Conservation (phyloP, 2,113 vertebrate species). For the Catharus minimus region DNA sequence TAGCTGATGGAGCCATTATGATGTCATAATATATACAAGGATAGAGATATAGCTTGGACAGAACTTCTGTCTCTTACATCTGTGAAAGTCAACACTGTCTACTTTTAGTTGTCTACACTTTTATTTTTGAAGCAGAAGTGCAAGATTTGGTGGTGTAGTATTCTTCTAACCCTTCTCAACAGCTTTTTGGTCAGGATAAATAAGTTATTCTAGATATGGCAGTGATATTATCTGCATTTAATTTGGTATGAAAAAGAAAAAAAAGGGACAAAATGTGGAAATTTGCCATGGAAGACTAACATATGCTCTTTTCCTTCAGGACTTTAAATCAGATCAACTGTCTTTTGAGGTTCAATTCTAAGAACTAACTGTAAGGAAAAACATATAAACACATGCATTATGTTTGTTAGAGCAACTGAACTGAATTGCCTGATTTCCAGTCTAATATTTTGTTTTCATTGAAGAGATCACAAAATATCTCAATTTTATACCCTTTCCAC, state of each 20-base stretch:
- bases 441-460: not conserved
- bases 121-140: not conserved
- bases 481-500: not conserved
- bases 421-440: not conserved
- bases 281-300: not conserved
- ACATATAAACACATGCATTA: not conserved
- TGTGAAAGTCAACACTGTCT: not conserved
- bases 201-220: not conserved
- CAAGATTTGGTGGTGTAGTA: not conserved
- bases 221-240: not conserved
- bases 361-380: not conserved
- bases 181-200: not conserved
- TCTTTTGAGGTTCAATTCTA: not conserved
- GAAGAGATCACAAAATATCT: not conserved
- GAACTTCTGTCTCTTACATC: not conserved
- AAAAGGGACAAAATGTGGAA: not conserved
- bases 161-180: not conserved
- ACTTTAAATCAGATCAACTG: not conserved
- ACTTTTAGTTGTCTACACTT: not conserved
- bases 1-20: slow-evolving; percentile 55
- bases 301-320: not conserved
- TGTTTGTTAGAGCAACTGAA: not conserved
- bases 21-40: slow-evolving; percentile 44
- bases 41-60: slow-evolving; percentile 9
- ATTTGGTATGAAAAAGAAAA: not conserved